These are phyloP conservation scores for Phocoena phocoena DNA, from an alignment of 2,113 vertebrate genomes.

Conservation along the genomic window DNA sequence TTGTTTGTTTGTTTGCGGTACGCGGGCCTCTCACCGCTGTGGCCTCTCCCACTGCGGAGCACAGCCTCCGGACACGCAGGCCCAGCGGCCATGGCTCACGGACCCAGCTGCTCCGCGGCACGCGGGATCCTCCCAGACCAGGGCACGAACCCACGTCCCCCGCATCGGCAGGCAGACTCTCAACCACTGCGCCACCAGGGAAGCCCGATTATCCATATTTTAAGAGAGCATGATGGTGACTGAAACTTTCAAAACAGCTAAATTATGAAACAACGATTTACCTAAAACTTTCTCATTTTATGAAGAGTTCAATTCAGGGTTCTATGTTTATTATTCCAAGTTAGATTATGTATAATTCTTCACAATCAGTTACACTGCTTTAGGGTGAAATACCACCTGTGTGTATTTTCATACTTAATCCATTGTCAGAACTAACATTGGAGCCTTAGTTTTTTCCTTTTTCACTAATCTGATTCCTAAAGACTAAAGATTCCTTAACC, in stretches of 20 bases:
- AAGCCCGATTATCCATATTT: neutral
- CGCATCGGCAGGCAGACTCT: too few relatives aligned
- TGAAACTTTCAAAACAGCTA: neutral
- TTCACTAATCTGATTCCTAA: neutral
- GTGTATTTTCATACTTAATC: neutral
- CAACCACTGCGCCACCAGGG: too few relatives aligned
- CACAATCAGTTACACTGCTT: neutral
- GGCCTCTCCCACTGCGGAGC: too few relatives aligned
- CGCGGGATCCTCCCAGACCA: too few relatives aligned
- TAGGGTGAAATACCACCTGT: neutral
- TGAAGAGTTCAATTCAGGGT: neutral
- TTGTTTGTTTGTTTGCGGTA: too few relatives aligned
- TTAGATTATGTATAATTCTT: neutral
- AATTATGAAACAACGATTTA: neutral
- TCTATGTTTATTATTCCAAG: neutral
- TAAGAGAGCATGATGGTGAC: neutral
- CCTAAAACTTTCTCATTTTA: neutral
- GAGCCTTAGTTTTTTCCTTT: neutral
- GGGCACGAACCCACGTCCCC: too few relatives aligned
- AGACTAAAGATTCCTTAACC: neutral
- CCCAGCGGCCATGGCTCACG: too few relatives aligned
- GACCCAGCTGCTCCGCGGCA: too few relatives aligned
- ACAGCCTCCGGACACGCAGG: too few relatives aligned
- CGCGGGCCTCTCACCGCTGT: too few relatives aligned
- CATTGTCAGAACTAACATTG: neutral